Percentiles rank a stretch among this genome's conserved stretches.
Conservation (phyloP, 2,888 invertebrate genomes). For the Melieria crassipennis region DNA sequence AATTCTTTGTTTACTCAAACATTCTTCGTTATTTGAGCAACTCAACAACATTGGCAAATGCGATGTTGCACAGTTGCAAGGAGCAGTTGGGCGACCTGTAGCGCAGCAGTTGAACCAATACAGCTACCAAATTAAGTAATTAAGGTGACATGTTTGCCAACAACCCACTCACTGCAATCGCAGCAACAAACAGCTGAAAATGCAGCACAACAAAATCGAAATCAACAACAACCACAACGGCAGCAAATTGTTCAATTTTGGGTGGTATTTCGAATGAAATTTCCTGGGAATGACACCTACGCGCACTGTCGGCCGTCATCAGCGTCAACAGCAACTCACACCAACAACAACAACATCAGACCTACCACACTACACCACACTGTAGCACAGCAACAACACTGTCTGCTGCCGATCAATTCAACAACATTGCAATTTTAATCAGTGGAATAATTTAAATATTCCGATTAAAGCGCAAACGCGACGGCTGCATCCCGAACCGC, state of each 20-base stretch:
- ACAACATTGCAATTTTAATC: slow-evolving; percentile 56
- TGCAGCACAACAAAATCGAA: neutral
- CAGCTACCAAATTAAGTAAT: slow-evolving; percentile 12
- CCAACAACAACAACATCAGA: slow-evolving; percentile 9
- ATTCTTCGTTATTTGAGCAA: too few species aligned
- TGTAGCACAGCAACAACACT: slow-evolving; percentile 7
- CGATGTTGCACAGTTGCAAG: too few species aligned
- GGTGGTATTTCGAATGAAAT: slow-evolving; percentile 47
- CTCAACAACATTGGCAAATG: too few species aligned
- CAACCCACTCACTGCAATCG: neutral
- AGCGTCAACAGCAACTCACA: slow-evolving; percentile 16
- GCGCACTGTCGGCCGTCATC: slow-evolving; percentile 27
- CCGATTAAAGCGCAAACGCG: slow-evolving; percentile 52
- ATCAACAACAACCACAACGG: neutral
- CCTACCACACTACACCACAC: neutral
- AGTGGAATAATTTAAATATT: slow-evolving; percentile 64
- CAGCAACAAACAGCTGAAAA: neutral
- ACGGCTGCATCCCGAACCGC: neutral
- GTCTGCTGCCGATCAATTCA: slow-evolving; percentile 24
- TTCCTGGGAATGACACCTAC: slow-evolving; percentile 48
- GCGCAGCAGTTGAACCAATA: too few species aligned
- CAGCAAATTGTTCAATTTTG: slow-evolving; percentile 37
- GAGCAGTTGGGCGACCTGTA: too few species aligned
- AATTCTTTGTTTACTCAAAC: too few species aligned
- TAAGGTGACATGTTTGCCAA: slow-evolving; percentile 12